Base-by-base conservation (phyloP, 2,888 invertebrate species). In the Cremastinae sp. region DNA sequence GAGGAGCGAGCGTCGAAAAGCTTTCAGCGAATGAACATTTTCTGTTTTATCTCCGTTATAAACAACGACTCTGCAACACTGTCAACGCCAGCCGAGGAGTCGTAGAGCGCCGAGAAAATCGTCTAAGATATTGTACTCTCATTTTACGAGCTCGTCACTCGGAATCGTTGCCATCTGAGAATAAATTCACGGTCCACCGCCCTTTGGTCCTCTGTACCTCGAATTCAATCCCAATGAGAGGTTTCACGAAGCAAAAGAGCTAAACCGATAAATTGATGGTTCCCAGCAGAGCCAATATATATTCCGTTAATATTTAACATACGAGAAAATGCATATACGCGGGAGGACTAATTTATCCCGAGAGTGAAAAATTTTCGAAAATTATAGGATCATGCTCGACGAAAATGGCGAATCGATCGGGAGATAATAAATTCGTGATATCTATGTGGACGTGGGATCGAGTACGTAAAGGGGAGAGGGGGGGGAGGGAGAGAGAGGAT, bases 81-180 rank as follows among this genome's bases (percentile, higher is more conserved):
- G 62, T 75, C 68, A 68, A 18, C 58, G 12, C 45, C 36, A 18
- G 22, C 20, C 16, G 43, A 22, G 10, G 51, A 51, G 49, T 8
- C 22, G 51, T 20, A 51, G 22, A 34, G 43, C 12, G 59, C n/a
- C 41, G 49, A 64, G 53, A 54, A 18, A 41, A 47, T 8, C 59
- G 49, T 61, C 62, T 45, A 49, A 61, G 69, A 71, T 47, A 73
- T 65, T 45, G 65, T 75, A 49, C 68, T 53, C 54, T 45, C 65
- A 47, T 76, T 74, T 74, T 74, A 78, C 73, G 77, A 74, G 68
- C 62, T 59, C 73, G 70, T 78, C 78, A 54, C 71, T 62, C 70
- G 34, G 54, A 41, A 70, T 12, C 45, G 20, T 41, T 47, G 22
- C 47, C 71, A 74, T 66, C 77, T 69, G 61, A 47, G 41, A 73